Evolutionary conservation across 1,140 invertebrate species (phyloP).

Genomic region (Pseudomyrmex sp.): DNA sequence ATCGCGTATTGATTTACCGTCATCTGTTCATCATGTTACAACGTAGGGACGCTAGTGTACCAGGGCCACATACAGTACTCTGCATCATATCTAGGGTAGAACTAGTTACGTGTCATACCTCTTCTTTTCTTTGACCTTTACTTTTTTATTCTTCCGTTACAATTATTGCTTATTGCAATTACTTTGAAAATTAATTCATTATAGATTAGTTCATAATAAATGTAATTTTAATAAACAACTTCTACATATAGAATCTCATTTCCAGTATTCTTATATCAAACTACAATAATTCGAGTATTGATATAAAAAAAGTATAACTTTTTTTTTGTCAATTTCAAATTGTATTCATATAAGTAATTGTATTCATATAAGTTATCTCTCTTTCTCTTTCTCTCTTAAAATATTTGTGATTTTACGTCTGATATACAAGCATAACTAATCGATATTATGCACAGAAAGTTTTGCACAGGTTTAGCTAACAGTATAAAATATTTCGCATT

Average conservation of each 20-base stretch:
- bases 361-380: too few species aligned
- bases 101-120: conserved; percentile 57
- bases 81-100: conserved; percentile 51
- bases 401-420: neutral
- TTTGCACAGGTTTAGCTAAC: neutral
- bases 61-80: conserved; percentile 79
- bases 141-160: neutral
- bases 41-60: conserved; percentile 82
- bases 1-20: conserved; percentile 83
- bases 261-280: neutral
- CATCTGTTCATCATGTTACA: conserved; percentile 84
- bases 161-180: neutral
- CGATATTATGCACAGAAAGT: neutral
- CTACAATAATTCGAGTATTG: too few species aligned
- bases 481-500: neutral
- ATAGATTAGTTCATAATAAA: neutral
- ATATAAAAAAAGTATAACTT: too few species aligned
- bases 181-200: neutral
- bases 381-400: neutral
- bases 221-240: neutral
- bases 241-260: neutral
- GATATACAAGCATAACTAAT: too few species aligned
- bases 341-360: too few species aligned
- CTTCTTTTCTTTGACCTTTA: neutral
- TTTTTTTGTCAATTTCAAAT: too few species aligned